Evolutionary conservation across 1,140 invertebrate genomes (phyloP).

Genomic region (Chironomus striatipennis): DNA sequence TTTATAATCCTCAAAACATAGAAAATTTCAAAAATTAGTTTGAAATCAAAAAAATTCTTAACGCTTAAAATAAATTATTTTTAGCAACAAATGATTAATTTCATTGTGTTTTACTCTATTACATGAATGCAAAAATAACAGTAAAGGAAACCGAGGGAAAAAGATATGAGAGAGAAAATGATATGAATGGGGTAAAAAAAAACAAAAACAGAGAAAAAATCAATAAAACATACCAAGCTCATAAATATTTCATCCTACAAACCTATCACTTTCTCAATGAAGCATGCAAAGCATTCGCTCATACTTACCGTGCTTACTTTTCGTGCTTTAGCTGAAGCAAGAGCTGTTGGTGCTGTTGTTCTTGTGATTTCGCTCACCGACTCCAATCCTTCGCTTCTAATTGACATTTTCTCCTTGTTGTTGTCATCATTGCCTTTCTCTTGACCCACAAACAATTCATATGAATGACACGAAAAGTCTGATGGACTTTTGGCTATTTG

Average conservation of each 20-base stretch:
- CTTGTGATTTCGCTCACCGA: constrained; percentile 76
- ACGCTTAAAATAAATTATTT: not conserved
- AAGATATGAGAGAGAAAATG: not conserved
- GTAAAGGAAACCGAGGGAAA: not conserved
- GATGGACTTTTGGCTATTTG: constrained; percentile 74
- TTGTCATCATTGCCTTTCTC: constrained; percentile 80
- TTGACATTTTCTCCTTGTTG: constrained; percentile 82
- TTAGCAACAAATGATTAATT: not conserved
- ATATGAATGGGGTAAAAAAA: not conserved
- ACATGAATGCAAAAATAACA: not conserved
- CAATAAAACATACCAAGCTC: constrained; percentile 5
- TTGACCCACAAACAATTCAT: constrained; percentile 80
- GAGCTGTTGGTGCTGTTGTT: constrained; percentile 45
- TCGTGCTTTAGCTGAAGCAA: constrained; percentile 57
- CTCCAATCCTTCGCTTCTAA: constrained; percentile 74
- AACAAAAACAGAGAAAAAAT: not conserved
- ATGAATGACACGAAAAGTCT: constrained; percentile 79
- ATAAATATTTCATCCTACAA: constrained; percentile 9
- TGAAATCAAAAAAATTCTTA: not conserved
- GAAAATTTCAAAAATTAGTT: no score
- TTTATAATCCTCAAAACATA: no score
- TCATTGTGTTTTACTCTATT: not conserved
- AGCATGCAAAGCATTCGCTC: constrained; percentile 28
- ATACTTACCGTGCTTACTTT: constrained; percentile 87
- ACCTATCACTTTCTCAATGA: not conserved